phyloP scores from a whole-genome alignment of 2,113 vertebrate species.

The Carollia perspicillata region DNA sequence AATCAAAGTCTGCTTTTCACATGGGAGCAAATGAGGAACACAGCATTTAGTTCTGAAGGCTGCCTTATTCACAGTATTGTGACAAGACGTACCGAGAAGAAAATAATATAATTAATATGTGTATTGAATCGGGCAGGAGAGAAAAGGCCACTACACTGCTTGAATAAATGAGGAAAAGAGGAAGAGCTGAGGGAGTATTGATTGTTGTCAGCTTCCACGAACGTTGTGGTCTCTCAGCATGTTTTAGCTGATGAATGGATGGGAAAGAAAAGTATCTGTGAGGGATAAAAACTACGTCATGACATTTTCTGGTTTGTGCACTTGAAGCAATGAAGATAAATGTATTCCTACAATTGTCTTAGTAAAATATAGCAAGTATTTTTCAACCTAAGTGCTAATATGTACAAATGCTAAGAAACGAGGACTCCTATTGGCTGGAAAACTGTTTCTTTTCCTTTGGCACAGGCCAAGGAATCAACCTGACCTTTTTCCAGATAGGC shows the following conservation, averaged over 20 bases:
- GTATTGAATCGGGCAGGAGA: slow-evolving; percentile 11
- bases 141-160: not conserved
- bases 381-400: not conserved
- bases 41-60: slow-evolving; percentile 1
- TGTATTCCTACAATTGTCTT: not conserved
- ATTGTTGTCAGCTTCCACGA: not conserved
- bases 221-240: not conserved
- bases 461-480: not conserved
- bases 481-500: not conserved
- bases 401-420: not conserved
- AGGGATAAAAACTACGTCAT: not conserved
- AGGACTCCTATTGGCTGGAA: not conserved
- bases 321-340: not conserved
- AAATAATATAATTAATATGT: slow-evolving; percentile 49
- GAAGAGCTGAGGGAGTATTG: not conserved
- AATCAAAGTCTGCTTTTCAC: slow-evolving; percentile 1
- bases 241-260: not conserved
- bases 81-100: not conserved
- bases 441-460: not conserved
- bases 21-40: not conserved
- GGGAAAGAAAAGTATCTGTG: not conserved
- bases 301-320: not conserved
- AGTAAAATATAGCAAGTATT: not conserved
- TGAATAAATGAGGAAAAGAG: not conserved
- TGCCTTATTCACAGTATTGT: slow-evolving; percentile 30